Conservation (phyloP, 2,888 invertebrate genomes). For the Ophonus ardosiacus region DNA sequence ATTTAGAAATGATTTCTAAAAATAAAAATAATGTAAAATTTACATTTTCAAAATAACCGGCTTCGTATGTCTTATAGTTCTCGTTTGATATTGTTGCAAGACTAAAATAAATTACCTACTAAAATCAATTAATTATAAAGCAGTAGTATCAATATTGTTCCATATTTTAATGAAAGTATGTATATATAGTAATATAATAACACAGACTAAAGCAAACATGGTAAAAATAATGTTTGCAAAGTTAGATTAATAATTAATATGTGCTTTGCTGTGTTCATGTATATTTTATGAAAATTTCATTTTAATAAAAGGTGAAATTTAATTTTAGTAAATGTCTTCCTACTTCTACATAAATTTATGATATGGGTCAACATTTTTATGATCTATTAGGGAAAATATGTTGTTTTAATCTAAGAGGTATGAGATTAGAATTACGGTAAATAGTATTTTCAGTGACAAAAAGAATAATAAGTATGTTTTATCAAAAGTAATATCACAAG, state of each 20-base stretch:
- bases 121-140: background rate
- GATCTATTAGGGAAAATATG: background rate
- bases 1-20: no score
- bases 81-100: no score
- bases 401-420: background rate
- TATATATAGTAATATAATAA: background rate
- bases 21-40: no score
- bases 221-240: background rate
- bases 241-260: constrained; percentile 17
- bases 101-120: no score
- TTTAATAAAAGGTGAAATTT: constrained; percentile 39
- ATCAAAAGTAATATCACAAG: no score
- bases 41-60: no score
- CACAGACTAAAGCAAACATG: background rate
- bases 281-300: constrained; percentile 41
- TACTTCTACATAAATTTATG: background rate
- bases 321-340: constrained; percentile 2
- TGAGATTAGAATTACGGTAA: background rate
- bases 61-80: no score
- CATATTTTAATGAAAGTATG: background rate
- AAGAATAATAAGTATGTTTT: background rate
- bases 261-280: constrained; percentile 20
- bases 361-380: constrained; percentile 1
- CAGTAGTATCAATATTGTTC: background rate
- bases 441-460: background rate